These are phyloP conservation scores for Cactoblastis cactorum DNA, from an alignment of 2,888 invertebrate genomes.

Conservation along the genomic window DNA sequence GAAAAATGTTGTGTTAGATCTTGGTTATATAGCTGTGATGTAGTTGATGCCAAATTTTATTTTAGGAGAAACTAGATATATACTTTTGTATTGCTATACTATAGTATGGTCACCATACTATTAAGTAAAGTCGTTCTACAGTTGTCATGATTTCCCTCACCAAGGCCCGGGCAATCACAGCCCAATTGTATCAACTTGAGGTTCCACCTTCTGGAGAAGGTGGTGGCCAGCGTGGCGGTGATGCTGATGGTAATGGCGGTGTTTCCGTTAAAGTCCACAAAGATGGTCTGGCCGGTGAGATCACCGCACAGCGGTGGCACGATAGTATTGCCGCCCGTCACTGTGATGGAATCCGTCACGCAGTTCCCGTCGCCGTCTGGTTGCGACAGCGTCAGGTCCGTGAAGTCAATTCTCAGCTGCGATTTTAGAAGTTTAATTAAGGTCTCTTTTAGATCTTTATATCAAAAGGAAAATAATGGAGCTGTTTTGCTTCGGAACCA, in stretches of 20 bases:
- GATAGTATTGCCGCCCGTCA: slow-evolving; percentile 83
- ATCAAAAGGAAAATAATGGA: too few species aligned
- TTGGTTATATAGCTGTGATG: too few species aligned
- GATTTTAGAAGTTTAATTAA: slow-evolving; percentile 12
- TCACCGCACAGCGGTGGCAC: slow-evolving; percentile 89
- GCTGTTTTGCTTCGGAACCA: too few species aligned
- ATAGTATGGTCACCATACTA: too few species aligned
- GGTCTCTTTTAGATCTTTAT: background rate
- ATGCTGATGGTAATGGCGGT: slow-evolving; percentile 84
- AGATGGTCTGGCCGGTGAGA: slow-evolving; percentile 88
- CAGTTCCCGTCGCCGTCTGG: slow-evolving; percentile 87
- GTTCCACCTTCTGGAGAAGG: slow-evolving; percentile 86
- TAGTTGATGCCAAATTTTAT: too few species aligned
- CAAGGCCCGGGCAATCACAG: slow-evolving; percentile 84
- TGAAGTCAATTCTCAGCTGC: slow-evolving; percentile 87
- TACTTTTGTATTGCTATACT: too few species aligned
- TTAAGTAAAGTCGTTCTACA: background rate
- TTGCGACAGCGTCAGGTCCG: slow-evolving; percentile 84
- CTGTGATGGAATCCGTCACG: slow-evolving; percentile 83
- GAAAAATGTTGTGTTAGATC: too few species aligned
- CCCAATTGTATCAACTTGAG: slow-evolving; percentile 85
- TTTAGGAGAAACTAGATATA: too few species aligned
- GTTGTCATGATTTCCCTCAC: slow-evolving; percentile 47
- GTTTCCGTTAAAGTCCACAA: slow-evolving; percentile 85
- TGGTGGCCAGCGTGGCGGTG: slow-evolving; percentile 79